Evolutionary conservation across 2,797 vertebrate genomes (phyloP).

Genomic region (Orientallactaga sibirica): DNA sequence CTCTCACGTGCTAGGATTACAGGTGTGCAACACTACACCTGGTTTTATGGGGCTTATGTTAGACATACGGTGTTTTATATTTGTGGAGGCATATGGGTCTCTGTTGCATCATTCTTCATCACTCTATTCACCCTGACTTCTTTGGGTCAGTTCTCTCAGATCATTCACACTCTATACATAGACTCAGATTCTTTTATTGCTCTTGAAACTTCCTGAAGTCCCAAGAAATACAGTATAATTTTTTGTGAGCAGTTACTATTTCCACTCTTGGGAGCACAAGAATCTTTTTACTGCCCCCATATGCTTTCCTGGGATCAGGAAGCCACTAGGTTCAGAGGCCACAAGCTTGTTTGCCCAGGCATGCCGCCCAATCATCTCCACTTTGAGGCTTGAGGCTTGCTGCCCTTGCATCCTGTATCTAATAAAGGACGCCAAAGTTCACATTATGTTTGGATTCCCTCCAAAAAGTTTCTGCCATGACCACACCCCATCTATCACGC

Average conservation of each 20-base stretch:
- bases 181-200: not conserved
- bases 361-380: not conserved
- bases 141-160: not conserved
- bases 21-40: not conserved
- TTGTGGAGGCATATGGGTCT: not conserved
- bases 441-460: not conserved
- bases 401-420: not conserved
- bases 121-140: not conserved
- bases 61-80: not conserved
- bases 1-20: not conserved
- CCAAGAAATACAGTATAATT: not conserved
- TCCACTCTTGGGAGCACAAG: not conserved
- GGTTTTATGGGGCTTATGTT: not conserved
- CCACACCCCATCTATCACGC: not conserved
- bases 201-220: not conserved
- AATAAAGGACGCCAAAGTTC: not conserved
- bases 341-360: not conserved
- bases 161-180: not conserved
- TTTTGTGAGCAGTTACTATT: constrained; percentile 14
- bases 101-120: not conserved
- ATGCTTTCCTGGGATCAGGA: not conserved
- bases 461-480: constrained; percentile 4
- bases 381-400: not conserved
- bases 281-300: constrained; percentile 11
- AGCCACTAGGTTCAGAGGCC: not conserved